Evolutionary conservation across 1,140 invertebrate genomes (phyloP).

Genomic region (Magallana gigas): DNA sequence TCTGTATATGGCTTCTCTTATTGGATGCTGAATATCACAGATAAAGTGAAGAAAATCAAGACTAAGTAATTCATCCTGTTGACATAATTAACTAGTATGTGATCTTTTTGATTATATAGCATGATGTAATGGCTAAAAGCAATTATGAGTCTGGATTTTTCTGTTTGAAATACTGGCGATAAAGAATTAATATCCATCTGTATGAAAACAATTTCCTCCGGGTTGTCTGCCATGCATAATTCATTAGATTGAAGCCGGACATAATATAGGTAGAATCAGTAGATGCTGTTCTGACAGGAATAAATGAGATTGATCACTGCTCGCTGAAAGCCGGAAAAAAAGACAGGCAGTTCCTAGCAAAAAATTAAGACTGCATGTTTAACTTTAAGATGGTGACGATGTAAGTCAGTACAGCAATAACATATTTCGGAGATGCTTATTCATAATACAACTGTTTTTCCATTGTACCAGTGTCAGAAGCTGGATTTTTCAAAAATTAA

Average conservation of each 20-base stretch:
- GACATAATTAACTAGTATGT: neutral
- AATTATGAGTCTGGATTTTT: neutral
- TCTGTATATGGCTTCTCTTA: neutral
- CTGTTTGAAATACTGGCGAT: neutral
- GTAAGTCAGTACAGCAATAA: too few species aligned
- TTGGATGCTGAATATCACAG: neutral
- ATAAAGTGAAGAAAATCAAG: too few species aligned
- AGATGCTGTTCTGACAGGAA: neutral
- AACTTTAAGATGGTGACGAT: too few species aligned
- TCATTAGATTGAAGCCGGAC: neutral
- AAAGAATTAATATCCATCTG: slow-evolving; percentile 24
- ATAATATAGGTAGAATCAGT: neutral
- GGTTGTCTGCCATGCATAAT: neutral
- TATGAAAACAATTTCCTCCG: slow-evolving; percentile 11
- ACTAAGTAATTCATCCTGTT: too few species aligned
- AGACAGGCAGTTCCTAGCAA: too few species aligned
- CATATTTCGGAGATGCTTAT: too few species aligned
- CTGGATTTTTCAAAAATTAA: too few species aligned
- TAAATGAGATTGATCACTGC: neutral
- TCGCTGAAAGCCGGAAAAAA: too few species aligned
- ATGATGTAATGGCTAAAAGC: slow-evolving; percentile 6
- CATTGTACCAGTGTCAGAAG: too few species aligned
- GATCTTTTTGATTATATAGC: neutral
- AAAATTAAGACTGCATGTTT: too few species aligned
- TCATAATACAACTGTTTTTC: too few species aligned